A percentile compares a stretch with the other conserved stretches of the same genome.
Evolutionary conservation across 2,888 invertebrate genomes (phyloP).

Genomic region (Arrhopalites spinosus): DNA sequence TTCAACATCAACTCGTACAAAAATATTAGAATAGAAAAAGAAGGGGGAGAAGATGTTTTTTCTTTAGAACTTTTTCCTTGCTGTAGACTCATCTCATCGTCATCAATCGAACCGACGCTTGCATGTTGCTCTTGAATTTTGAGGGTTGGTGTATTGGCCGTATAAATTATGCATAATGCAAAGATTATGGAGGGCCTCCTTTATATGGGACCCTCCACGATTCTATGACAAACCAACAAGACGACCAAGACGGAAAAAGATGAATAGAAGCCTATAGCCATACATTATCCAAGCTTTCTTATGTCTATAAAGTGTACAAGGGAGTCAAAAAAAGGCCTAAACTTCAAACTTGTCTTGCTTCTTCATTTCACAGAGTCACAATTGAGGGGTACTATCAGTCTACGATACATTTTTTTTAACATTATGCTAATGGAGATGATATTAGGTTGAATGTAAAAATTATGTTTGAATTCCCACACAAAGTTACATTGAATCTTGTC

Average conservation of each 20-base stretch:
- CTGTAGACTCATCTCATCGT: background rate
- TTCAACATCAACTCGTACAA: background rate
- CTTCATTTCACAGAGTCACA: too few relatives aligned
- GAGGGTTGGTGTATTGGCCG: background rate
- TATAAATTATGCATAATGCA: constrained; percentile 34
- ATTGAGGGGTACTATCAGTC: too few relatives aligned
- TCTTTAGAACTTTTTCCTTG: constrained; percentile 7
- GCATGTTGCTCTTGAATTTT: background rate
- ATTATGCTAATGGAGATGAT: too few relatives aligned
- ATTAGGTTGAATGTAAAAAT: too few relatives aligned
- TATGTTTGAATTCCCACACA: too few relatives aligned
- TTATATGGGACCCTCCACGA: constrained; percentile 29
- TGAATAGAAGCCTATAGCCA: too few relatives aligned
- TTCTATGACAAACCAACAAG: constrained; percentile 4
- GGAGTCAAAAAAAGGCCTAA: background rate
- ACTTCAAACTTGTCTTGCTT: too few relatives aligned
- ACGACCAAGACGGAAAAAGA: background rate
- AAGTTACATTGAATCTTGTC: background rate
- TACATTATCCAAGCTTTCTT: too few relatives aligned
- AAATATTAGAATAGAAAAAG: background rate
- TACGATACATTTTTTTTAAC: too few relatives aligned
- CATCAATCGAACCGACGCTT: constrained; percentile 29
- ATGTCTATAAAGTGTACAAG: background rate
- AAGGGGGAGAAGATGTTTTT: background rate
- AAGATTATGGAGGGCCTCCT: constrained; percentile 19